These are phyloP conservation scores for Sebastes jordani DNA, from an alignment of 2,797 vertebrate genomes.

Conservation along the genomic window DNA sequence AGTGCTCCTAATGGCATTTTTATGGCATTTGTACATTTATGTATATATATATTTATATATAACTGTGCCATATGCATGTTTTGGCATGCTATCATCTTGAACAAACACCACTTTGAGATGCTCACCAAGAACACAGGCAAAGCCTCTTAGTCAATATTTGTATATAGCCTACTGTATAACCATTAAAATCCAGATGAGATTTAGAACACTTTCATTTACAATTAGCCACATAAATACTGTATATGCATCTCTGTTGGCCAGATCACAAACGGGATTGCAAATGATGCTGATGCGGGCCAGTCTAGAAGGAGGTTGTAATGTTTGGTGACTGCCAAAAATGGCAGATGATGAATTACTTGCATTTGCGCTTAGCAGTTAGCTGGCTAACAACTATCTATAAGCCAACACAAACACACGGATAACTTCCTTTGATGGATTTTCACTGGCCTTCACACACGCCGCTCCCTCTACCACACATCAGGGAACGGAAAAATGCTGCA, in stretches of 20 bases:
- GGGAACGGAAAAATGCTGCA: background rate
- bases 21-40: too few relatives aligned
- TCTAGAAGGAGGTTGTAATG: too few relatives aligned
- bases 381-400: background rate
- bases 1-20: too few relatives aligned
- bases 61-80: background rate
- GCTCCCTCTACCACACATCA: background rate
- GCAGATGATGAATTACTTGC: background rate
- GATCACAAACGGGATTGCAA: too few relatives aligned
- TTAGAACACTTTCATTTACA: background rate
- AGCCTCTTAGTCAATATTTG: too few relatives aligned
- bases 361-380: background rate
- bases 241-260: too few relatives aligned
- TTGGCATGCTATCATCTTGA: background rate
- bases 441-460: background rate
- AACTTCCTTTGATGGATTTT: background rate
- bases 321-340: background rate
- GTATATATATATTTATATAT: too few relatives aligned
- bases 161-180: too few relatives aligned
- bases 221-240: background rate
- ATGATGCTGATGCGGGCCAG: too few relatives aligned
- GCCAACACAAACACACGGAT: background rate
- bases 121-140: too few relatives aligned
- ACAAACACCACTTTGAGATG: background rate
- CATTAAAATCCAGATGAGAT: background rate